These are phyloP conservation scores for Leucophora obtusa DNA, from an alignment of 2,888 invertebrate species.

Conservation along the genomic window DNA sequence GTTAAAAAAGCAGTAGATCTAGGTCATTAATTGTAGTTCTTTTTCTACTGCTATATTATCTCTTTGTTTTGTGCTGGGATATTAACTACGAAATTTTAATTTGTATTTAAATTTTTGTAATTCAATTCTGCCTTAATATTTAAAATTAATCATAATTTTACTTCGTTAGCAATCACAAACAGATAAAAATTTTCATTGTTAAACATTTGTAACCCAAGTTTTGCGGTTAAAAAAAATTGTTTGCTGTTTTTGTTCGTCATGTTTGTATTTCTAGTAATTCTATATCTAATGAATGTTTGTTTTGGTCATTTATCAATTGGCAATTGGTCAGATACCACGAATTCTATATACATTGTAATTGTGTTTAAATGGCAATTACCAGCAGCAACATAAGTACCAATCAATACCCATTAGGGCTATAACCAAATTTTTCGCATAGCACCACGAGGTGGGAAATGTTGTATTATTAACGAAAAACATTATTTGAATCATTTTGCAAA, in stretches of 20 bases:
- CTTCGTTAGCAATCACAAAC: neutral
- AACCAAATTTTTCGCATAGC: too few species aligned
- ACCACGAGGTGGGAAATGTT: too few species aligned
- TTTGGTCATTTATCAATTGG: conserved; percentile 50
- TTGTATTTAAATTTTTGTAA: too few species aligned
- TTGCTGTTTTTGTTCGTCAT: neutral
- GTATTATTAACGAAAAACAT: too few species aligned
- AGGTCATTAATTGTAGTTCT: too few species aligned
- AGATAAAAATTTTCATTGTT: neutral
- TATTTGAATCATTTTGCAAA: too few species aligned
- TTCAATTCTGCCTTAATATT: too few species aligned
- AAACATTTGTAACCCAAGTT: neutral
- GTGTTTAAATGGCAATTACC: conserved; percentile 35
- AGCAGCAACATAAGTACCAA: neutral
- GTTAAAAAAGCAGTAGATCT: too few species aligned
- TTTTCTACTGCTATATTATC: too few species aligned
- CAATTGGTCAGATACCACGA: conserved; percentile 39
- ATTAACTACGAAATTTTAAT: too few species aligned
- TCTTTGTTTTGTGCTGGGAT: too few species aligned
- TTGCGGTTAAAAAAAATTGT: neutral
- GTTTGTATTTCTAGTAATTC: neutral
- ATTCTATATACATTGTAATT: conserved; percentile 21
- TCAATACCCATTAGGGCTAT: neutral
- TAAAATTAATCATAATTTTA: too few species aligned
- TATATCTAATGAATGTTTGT: conserved; percentile 27